These are phyloP conservation scores for Cotesia chilonis DNA, from an alignment of 1,140 invertebrate species.

Conservation along the genomic window DNA sequence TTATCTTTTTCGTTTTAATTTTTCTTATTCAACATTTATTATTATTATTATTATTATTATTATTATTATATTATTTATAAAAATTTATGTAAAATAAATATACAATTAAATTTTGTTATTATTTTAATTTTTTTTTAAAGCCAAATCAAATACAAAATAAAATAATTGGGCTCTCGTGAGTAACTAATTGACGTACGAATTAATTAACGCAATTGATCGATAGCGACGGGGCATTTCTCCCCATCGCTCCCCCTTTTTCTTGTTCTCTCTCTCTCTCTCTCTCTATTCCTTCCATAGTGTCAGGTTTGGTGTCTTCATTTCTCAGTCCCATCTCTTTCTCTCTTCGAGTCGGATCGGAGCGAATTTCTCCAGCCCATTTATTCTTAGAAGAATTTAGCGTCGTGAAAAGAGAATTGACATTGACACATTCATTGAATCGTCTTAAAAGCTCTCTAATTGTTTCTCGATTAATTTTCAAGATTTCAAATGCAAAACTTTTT, in stretches of 20 bases:
- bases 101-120: no score
- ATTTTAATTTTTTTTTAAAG: no score
- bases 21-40: no score
- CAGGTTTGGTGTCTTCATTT: no score
- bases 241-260: no score
- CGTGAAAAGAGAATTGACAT: conserved; percentile 13
- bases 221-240: conserved; percentile 41
- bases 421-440: conserved; percentile 23
- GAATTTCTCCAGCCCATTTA: conserved; percentile 4
- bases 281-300: no score
- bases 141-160: neutral
- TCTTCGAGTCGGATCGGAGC: no score
- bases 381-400: neutral
- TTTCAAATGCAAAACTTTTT: neutral
- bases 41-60: no score
- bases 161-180: conserved; percentile 1
- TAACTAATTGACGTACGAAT: conserved; percentile 63
- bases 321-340: no score
- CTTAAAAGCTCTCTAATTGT: conserved; percentile 19
- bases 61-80: no score
- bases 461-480: neutral
- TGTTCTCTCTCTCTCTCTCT: no score
- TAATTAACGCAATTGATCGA: conserved; percentile 60
- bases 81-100: neutral
- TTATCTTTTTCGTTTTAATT: neutral